Evolutionary conservation across 2,888 invertebrate genomes (phyloP), one percentile per base, ranked within the genome.

Genomic region (Caenorhabditis angaria): DNA sequence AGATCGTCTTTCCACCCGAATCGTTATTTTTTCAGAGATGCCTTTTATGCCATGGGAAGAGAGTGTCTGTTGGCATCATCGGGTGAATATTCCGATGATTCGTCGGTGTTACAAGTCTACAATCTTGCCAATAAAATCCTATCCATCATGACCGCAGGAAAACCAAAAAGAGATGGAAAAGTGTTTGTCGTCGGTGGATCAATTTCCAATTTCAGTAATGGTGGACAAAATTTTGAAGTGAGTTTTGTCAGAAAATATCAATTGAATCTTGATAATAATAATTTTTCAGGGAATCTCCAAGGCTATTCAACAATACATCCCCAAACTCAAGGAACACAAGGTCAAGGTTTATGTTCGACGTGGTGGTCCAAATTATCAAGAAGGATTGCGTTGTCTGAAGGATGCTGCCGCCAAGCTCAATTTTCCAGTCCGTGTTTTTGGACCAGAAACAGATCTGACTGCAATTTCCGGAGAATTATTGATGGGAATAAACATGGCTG

Each of bases 191-290:
- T 96, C 80, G 99, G 99, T 62, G 99, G 99, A 27, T 97, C 97
- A 69, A 99, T 99, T 83, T 99, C 99, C 1, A 99, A 99, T 90
- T 99, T 99, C 89, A 99, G 99, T 3, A 99, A 99, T 90, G 99
- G 99, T 0, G 99, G 99, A 0, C 94, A 97, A 76, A 99, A 99
- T 0, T 99, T 99, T 91, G 93, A 96, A 88, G 70, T 53, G 22
- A 4, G 53, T 10, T 22, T 18, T n/a, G n/a, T n/a, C n/a, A n/a
- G n/a, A n/a, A n/a, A n/a, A n/a, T n/a, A n/a, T n/a, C n/a, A n/a
- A 8, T 8, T 32, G 10, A 8, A 10, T 32, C 10, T 5, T n/a
- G 12, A n/a, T n/a, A n/a, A n/a, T n/a, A n/a, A n/a, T n/a, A n/a
- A n/a, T n/a, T n/a, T 53, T 53, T 22, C 12, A 53, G 53, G 99